Percentiles rank a stretch among this genome's conserved stretches.
Evolutionary conservation across 2,888 invertebrate species (phyloP).

Genomic region (Frankliniella intonsa): DNA sequence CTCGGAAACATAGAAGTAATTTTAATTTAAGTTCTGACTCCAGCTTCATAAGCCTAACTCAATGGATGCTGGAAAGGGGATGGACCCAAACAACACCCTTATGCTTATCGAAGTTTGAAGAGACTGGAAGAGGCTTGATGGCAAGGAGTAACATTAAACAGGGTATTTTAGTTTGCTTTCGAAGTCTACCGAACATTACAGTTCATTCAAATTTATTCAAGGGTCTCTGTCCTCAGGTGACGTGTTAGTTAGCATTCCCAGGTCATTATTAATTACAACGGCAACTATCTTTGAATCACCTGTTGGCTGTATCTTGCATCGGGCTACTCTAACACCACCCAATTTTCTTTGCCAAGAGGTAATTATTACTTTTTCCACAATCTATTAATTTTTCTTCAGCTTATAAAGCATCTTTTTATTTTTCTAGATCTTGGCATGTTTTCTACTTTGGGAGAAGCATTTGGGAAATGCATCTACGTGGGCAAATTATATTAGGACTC

Average conservation of each 20-base stretch:
- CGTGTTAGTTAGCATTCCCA: slow-evolving; percentile 53
- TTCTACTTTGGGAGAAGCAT: neutral
- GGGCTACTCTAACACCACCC: neutral
- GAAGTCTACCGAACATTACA: slow-evolving; percentile 53
- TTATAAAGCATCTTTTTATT: neutral
- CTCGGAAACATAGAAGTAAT: neutral
- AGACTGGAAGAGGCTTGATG: slow-evolving; percentile 71
- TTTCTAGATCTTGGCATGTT: slow-evolving; percentile 20
- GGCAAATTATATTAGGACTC: neutral
- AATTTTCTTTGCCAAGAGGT: neutral
- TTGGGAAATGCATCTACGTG: neutral
- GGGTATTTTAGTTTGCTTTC: slow-evolving; percentile 52
- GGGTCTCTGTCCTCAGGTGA: slow-evolving; percentile 42
- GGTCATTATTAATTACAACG: slow-evolving; percentile 50
- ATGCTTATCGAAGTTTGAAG: slow-evolving; percentile 54
- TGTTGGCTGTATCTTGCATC: neutral
- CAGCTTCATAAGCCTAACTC: neutral
- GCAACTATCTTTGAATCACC: slow-evolving; percentile 40
- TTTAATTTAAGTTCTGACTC: neutral
- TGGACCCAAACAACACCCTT: slow-evolving; percentile 57
- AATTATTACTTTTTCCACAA: neutral
- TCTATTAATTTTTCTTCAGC: too few relatives aligned
- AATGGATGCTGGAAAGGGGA: slow-evolving; percentile 52
- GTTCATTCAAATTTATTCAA: slow-evolving; percentile 42
- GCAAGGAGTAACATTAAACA: slow-evolving; percentile 54